Evolutionary conservation across 1,140 invertebrate species (phyloP), one percentile per base, ranked within the genome.

Genomic region (Drosophila truncata): DNA sequence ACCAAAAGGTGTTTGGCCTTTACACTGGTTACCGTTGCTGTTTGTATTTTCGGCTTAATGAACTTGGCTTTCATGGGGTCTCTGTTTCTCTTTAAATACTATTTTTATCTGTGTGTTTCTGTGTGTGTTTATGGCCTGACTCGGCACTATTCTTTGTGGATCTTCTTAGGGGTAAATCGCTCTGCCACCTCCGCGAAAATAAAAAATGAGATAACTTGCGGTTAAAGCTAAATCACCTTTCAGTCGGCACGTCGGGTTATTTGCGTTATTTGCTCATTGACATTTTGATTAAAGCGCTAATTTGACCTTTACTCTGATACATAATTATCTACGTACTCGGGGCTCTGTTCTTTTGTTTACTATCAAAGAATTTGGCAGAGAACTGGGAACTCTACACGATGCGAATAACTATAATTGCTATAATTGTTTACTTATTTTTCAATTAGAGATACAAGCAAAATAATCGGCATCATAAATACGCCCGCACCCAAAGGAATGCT

Each of bases 241-340:
- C 47, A 66, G 60, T 79, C 66, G 62, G 73, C 85, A 90, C 85
- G 70, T 88, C 58, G 63, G 70, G 41, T 44, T 55, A 55, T 55
- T 55, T 29, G 52, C 75, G 54, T 85, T 90, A 90, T 88, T 79
- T 85, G 85, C 85, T 88, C 78, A 85, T 90, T 88, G 85, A 90
- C 85, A 88, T 88, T 90, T 88, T 88, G 85, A 88, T 88, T 78
- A 90, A 82, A 77, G 74, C 81, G 85, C 62, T 84, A 72, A 81
- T 80, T 76, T 72, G 66, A 90, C 78, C 81, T 78, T 70, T 80
- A 55, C 74, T 46, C 57, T 42, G 42, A 46, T 50, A 52, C 27
- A 6, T 31, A 13, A 13, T 44, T 39, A 35, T 10, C 10, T 50
- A 50, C 25, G 25, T 49, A 54, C 31, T 54, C 31, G 23, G 18